phyloP scores from a whole-genome alignment of 1,140 invertebrate genomes.

The Trichonephila clavata region DNA sequence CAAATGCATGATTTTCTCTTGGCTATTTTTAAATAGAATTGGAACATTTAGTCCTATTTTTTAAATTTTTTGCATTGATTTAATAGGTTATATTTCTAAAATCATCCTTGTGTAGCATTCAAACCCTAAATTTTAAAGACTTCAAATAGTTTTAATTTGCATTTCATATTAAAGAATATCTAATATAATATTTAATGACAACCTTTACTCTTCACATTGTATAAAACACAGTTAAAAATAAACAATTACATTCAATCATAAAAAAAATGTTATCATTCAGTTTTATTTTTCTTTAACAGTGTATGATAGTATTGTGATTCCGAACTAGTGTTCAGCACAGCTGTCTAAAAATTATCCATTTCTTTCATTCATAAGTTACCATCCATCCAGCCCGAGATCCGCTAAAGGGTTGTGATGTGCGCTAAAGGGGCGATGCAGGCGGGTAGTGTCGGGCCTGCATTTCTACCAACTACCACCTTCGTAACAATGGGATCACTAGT shows the following conservation, averaged over 20 bases:
- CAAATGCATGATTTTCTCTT: no score
- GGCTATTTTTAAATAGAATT: no score
- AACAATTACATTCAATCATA: not conserved
- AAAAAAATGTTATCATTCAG: constrained; percentile 2
- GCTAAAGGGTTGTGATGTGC: constrained; percentile 71
- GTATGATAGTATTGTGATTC: constrained; percentile 69
- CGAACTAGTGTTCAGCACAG: constrained; percentile 47
- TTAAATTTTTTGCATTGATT: no score
- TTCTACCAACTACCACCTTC: constrained; percentile 32
- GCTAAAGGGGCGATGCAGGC: constrained; percentile 63
- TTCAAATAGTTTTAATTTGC: no score
- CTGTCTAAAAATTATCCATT: constrained; percentile 73
- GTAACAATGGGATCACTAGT: constrained; percentile 64
- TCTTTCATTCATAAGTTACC: constrained; percentile 73
- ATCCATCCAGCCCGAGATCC: constrained; percentile 73
- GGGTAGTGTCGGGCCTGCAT: constrained; percentile 35
- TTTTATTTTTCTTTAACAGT: constrained; percentile 60
- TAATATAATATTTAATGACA: no score
- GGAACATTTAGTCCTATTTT: no score
- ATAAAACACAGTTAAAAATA: not conserved
- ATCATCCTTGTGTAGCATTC: no score
- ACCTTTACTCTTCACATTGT: no score
- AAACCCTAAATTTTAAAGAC: no score
- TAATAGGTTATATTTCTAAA: no score
- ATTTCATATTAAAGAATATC: no score